phyloP scores from a whole-genome alignment of 2,888 invertebrate species.

The Plemyria rubiginata region DNA sequence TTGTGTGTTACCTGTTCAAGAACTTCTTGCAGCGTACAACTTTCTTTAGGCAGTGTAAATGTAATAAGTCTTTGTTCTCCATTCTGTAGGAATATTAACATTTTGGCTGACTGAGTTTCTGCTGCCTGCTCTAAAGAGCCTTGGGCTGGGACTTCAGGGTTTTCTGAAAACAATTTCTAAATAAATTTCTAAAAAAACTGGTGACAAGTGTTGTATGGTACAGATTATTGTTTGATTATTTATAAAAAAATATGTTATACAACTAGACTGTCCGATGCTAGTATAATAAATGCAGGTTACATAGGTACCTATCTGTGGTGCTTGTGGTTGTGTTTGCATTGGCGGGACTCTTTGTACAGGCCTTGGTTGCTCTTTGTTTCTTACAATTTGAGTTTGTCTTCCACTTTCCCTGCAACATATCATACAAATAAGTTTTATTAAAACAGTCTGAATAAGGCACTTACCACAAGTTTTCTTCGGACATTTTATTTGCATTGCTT shows the following conservation, averaged over 20 bases:
- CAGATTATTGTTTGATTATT: too few relatives aligned
- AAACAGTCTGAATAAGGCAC: not conserved
- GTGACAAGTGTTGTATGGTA: too few relatives aligned
- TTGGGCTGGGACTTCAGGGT: slow-evolving; percentile 59
- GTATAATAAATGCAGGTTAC: not conserved
- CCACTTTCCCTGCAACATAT: slow-evolving; percentile 65
- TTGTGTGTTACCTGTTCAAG: slow-evolving; percentile 87
- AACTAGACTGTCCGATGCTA: not conserved
- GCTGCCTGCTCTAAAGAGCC: slow-evolving; percentile 77
- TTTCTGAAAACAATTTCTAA: slow-evolving; percentile 59
- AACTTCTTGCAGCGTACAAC: slow-evolving; percentile 92
- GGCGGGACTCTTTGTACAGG: slow-evolving; percentile 80
- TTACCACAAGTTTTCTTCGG: too few relatives aligned
- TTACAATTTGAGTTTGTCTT: slow-evolving; percentile 69
- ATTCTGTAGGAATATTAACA: slow-evolving; percentile 90
- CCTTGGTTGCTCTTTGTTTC: slow-evolving; percentile 76
- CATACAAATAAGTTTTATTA: not conserved
- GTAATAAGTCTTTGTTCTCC: slow-evolving; percentile 93
- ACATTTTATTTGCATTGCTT: too few relatives aligned
- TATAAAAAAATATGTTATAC: too few relatives aligned
- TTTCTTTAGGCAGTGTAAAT: slow-evolving; percentile 92
- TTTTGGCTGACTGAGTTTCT: slow-evolving; percentile 89
- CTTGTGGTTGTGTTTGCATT: slow-evolving; percentile 72
- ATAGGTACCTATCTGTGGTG: slow-evolving; percentile 54
- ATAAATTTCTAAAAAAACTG: not conserved